phyloP scores from a whole-genome alignment of 2,797 vertebrate species.

The Onychomys arenicola region DNA sequence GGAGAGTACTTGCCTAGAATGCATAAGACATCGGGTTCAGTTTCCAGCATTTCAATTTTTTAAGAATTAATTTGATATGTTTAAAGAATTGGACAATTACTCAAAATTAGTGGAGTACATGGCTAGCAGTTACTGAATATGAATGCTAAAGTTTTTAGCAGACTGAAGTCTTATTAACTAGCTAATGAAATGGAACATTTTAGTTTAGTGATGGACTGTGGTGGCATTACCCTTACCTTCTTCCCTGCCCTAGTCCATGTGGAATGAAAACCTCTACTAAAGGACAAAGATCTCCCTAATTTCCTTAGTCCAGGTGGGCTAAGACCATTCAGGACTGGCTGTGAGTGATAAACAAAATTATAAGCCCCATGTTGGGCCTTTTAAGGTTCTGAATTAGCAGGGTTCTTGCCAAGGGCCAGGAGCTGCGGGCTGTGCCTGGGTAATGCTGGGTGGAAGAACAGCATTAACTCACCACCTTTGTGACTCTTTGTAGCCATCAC shows the following conservation, averaged over 20 bases:
- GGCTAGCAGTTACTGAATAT: not conserved
- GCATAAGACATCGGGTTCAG: not conserved
- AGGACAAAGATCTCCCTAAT: not conserved
- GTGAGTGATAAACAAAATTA: conserved; percentile 32
- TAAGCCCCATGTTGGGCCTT: conserved; percentile 1
- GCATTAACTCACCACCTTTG: conserved; percentile 63
- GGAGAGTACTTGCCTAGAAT: not conserved
- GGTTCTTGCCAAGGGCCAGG: not conserved
- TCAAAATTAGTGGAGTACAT: not conserved
- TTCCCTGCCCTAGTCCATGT: not conserved
- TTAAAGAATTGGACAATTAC: not conserved
- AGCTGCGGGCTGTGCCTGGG: not conserved
- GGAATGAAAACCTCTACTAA: not conserved
- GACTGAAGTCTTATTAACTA: not conserved
- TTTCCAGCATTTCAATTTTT: not conserved
- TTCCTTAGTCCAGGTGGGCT: not conserved
- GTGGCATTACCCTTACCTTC: not conserved
- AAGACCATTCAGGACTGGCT: not conserved
- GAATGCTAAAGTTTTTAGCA: not conserved
- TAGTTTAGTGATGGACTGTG: not conserved
- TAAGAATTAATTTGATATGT: not conserved
- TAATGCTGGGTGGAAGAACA: conserved; percentile 9
- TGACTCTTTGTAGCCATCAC: conserved; percentile 59
- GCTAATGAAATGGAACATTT: not conserved
- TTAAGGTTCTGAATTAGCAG: not conserved